Conservation (phyloP, 2,113 vertebrate genomes). For the Nibea albiflora region DNA sequence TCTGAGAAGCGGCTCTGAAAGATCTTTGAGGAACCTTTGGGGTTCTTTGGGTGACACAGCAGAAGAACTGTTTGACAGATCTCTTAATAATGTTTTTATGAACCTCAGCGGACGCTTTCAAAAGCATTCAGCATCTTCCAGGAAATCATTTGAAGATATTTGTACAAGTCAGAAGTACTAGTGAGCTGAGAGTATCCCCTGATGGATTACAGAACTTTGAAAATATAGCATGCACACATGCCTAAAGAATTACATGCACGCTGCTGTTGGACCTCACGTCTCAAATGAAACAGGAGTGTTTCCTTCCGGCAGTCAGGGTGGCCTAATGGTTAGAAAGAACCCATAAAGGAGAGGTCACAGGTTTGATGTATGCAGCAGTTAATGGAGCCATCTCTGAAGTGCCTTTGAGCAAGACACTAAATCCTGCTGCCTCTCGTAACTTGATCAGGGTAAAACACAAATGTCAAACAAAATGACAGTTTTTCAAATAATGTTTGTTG, state of each 20-base stretch:
- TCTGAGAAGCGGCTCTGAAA: not conserved
- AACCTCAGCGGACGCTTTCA: not conserved
- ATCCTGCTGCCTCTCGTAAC: not conserved
- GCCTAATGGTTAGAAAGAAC: not conserved
- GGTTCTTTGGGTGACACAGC: not conserved
- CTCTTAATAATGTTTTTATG: not conserved
- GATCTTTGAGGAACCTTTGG: not conserved
- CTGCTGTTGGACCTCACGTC: slow-evolving; percentile 13
- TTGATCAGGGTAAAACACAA: not conserved
- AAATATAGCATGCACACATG: not conserved
- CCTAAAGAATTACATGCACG: not conserved
- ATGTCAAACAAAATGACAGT: not conserved
- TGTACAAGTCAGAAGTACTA: not conserved
- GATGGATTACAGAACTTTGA: not conserved
- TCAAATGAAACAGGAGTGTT: not conserved
- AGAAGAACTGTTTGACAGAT: not conserved
- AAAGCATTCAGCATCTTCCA: not conserved
- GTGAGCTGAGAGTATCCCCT: not conserved
- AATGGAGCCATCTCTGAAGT: slow-evolving; percentile 17
- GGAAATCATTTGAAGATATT: not conserved
- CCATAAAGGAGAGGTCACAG: slow-evolving; percentile 17
- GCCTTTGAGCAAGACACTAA: slow-evolving; percentile 1
- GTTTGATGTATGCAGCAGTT: slow-evolving; percentile 15
- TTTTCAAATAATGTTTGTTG: not conserved
- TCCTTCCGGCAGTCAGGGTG: not conserved